Evolutionary conservation across 2,888 invertebrate genomes (phyloP), one percentile per base, ranked within the genome.

Genomic region (Muschampia plurimacula): DNA sequence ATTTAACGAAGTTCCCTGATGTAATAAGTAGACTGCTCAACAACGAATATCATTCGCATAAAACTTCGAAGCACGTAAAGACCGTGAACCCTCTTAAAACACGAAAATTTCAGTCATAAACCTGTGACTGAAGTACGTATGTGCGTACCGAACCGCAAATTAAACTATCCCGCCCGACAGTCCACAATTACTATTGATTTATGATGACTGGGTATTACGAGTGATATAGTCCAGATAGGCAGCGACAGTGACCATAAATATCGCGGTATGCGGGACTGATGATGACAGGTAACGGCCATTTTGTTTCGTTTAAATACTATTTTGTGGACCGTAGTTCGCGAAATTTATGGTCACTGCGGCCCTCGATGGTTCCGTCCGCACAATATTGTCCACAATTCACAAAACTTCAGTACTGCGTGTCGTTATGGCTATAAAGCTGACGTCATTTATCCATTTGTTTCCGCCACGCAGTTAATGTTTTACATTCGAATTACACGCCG

Each of bases 261-360:
- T 80, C 80, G 81, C 80, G 82, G 80, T 85, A 84, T 82, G 82
- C 74, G 80, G 81, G 80, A 76, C 82, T 84, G 86, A 83, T 83
- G 84, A 81, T 86, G 87, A 84, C 86, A 86, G 84, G 79, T 83
- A 84, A 85, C 83, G 79, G 81, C 77, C 79, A 77, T 81, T 84
- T 77, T 77, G 78, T 84, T 81, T 80, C 75, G 78, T 77, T 83
- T 82, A 78, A 78, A 74, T 76, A 76, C 75, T 77, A n/a, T 78
- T 74, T 77, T 75, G 57, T 49, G 60, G 66, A 41, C 72, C 66
- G 66, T 28, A 2, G 46, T 22, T 22, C 22, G 70, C 22, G 52
- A n/a, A 44, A 72, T 72, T 72, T 72, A 72, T 72, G 60, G 72
- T 15, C 57, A 72, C 72, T 59, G 65, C 71, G 46, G 39, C 9